Evolutionary conservation across 2,113 vertebrate genomes (phyloP), one percentile per base, ranked within the genome.

Genomic region (Percopsis transmontana): DNA sequence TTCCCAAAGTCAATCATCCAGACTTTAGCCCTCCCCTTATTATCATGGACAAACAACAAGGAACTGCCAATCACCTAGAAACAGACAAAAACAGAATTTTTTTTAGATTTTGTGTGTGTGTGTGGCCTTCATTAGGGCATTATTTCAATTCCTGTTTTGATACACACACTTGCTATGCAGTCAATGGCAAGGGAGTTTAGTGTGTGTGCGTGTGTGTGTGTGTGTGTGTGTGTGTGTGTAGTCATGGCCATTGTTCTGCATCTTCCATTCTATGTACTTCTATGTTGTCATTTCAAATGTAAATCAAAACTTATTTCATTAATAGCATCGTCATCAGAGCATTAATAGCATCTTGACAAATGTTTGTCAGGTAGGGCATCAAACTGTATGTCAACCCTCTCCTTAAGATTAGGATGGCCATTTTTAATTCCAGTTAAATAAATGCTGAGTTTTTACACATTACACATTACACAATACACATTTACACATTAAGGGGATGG

Each of bases 1-100:
- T 99, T 99, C 74, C 97, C 97, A 39, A 99, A 99, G 90, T 99
- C 97, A 18, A 99, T 99, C 97, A 99, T 98, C 97, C 97, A 99
- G 67, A 99, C 95, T 88, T 96, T 98, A 84, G 97, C 97, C 47
- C 93, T 92, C 4, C 97, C 96, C 23, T 85, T 94, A 72, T 94
- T 93, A 92, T 99, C 97, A 0, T 99, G 97, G 81, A 99, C 95
- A 44, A 99, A 99, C 68, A 99, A 94, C 53, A 99, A 93, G 48
- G 97, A 99, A 90, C 97, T 99, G 83, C 97, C 97, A 0, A 99
- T 99, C 60, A 99, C 97, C 97, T 99, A 89, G 2, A 5, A 54
- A 45, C 5, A 69, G 13, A 56, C 23, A 75, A 12, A 72, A 0
- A 48, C 15, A 41, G 19, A 42, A 14, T 62, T 40, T 24, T 19